phyloP scores from a whole-genome alignment of 2,113 vertebrate genomes.

The Erythrocebus patas region DNA sequence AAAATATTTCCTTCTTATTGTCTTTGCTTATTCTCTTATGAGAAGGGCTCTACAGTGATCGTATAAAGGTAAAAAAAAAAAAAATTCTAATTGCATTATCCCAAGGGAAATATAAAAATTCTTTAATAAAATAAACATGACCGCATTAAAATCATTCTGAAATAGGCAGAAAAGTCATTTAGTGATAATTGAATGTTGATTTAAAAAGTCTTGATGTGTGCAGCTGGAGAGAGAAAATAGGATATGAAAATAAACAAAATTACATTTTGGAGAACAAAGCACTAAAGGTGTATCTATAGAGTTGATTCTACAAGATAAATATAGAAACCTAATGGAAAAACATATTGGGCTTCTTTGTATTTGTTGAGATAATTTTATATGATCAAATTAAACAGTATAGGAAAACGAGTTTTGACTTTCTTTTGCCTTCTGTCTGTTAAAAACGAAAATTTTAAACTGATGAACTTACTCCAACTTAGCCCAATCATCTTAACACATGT shows the following conservation, averaged over 20 bases:
- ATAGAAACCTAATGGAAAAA: slow-evolving; percentile 75
- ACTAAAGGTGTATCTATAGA: slow-evolving; percentile 50
- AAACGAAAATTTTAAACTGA: slow-evolving; percentile 70
- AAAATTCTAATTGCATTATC: slow-evolving; percentile 38
- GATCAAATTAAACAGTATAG: slow-evolving; percentile 80
- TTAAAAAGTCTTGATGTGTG: slow-evolving; percentile 64
- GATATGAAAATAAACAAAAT: slow-evolving; percentile 57
- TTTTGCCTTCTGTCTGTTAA: slow-evolving; percentile 75
- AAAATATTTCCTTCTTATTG: background rate
- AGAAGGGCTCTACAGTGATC: background rate
- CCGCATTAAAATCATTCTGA: slow-evolving; percentile 56
- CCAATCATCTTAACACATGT: background rate
- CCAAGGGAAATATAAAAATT: slow-evolving; percentile 51
- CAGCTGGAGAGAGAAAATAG: slow-evolving; percentile 27
- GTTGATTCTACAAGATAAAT: slow-evolving; percentile 77
- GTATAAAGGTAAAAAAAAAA: background rate
- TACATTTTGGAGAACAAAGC: slow-evolving; percentile 53
- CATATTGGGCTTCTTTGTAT: slow-evolving; percentile 68
- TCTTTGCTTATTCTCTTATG: background rate
- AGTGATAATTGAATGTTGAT: slow-evolving; percentile 62
- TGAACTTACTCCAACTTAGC: background rate
- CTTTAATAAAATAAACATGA: slow-evolving; percentile 54
- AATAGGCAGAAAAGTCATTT: slow-evolving; percentile 56
- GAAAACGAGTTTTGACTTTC: slow-evolving; percentile 78
- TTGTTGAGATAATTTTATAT: slow-evolving; percentile 72